Conservation (phyloP, 2,888 invertebrate genomes). For the Bibio marci region DNA sequence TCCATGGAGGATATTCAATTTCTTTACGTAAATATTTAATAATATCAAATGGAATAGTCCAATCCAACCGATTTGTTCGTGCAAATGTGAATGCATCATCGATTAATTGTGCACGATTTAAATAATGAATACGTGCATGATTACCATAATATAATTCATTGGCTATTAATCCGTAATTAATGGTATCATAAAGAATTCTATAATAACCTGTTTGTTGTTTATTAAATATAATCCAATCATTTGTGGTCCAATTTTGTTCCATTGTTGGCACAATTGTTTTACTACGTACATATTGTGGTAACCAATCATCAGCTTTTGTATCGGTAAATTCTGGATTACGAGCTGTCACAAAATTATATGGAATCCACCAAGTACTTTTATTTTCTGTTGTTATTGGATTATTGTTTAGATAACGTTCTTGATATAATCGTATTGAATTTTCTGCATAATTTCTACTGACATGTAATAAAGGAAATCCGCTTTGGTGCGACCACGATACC, state of each 20-base stretch:
- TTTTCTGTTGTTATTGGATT: not conserved
- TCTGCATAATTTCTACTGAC: conserved; percentile 15
- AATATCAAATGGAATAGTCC: not conserved
- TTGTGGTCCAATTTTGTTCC: not conserved
- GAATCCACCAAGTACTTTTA: conserved; percentile 19
- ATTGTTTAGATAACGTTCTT: not conserved
- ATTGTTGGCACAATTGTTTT: not conserved
- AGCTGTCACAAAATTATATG: conserved; percentile 19
- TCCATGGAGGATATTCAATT: not conserved
- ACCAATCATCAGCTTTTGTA: conserved; percentile 16
- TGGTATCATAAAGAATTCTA: conserved; percentile 50
- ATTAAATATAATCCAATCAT: conserved; percentile 33
- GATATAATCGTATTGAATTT: not conserved
- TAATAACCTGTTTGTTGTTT: conserved; percentile 33
- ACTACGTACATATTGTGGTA: not conserved
- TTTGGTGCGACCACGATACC: conserved; percentile 36
- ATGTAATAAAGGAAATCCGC: conserved; percentile 34
- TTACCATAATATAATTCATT: conserved; percentile 18
- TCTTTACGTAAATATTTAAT: not conserved
- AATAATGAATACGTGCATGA: conserved; percentile 40
- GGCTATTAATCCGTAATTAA: conserved; percentile 48
- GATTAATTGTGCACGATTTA: conserved; percentile 70
- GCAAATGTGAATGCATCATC: conserved; percentile 56
- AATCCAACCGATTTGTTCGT: not conserved
- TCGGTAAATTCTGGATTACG: conserved; percentile 20